Base-by-base conservation (phyloP, 1,140 invertebrate species). In the Drosophila pseudoobscura region DNA sequence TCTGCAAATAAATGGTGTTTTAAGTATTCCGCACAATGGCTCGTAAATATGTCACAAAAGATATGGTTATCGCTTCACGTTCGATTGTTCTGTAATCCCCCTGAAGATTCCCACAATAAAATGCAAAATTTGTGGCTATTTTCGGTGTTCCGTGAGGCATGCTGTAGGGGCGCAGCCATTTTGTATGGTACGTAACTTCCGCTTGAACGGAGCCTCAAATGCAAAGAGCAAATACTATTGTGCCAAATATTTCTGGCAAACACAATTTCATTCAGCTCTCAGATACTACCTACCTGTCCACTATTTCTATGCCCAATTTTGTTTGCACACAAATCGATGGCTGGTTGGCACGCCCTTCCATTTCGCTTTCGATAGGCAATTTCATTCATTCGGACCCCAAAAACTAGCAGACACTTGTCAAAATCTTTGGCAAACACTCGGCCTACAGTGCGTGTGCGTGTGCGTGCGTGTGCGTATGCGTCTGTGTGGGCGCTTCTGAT, bases 1-100 rank as follows among this genome's bases (percentile, higher is more conserved):
- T 97, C 97, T 98, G 93, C 80, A 94, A 93, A 47, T 74, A 62
- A 52, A 76, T 1, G n/a, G 45, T 43, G 22, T 51, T 43, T 44
- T 41, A 41, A 57, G 49, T 56, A 79, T 59, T 45, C 35, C 31
- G 43, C 9, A 49, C 52, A 78, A 76, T 62, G 73, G 39, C 53
- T 69, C 47, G 49, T 76, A 76, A 76, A 76, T 55, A 74, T 75
- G 61, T 54, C 71, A 72, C 26, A 17, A 8, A 29, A 17, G 9
- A 9, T 20, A 63, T 41, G 59, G 71, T 58, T 44, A 59, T 72
- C 46, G 22, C 11, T 49, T 50, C 44, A 26, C 49, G 20, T 39
- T 47, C 39, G 15, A 73, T 73, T 74, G 20, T 74, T 57, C 69
- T 62, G 46, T 26, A 22, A 47, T 47, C 9, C 7, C 22, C 24